Evolutionary conservation across 2,888 invertebrate genomes (phyloP).

Genomic region (Agapostemon virescens): DNA sequence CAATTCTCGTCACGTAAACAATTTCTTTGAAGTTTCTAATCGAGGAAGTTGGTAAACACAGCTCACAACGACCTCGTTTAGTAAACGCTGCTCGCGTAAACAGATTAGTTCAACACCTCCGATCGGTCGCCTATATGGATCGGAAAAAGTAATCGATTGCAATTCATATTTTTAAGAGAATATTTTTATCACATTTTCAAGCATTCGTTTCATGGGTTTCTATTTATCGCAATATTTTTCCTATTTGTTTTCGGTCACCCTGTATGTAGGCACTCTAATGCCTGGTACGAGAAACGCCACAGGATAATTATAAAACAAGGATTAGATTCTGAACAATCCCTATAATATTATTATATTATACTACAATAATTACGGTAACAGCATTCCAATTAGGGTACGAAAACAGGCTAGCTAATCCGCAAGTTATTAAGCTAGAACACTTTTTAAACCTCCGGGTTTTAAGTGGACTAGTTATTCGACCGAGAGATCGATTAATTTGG

Average conservation of each 20-base stretch:
- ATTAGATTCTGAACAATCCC: background rate
- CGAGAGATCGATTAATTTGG: background rate
- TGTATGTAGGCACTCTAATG: background rate
- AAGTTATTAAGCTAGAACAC: background rate
- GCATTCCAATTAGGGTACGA: background rate
- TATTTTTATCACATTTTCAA: background rate
- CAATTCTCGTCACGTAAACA: background rate
- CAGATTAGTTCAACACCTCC: slow-evolving; percentile 3
- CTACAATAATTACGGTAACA: background rate
- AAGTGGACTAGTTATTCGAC: background rate
- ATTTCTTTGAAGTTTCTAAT: background rate
- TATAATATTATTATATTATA: background rate
- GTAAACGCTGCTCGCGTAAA: background rate
- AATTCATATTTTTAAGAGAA: background rate
- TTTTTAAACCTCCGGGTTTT: background rate
- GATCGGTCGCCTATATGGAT: background rate
- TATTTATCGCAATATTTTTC: background rate
- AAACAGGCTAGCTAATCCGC: background rate
- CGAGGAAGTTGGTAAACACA: slow-evolving; percentile 1
- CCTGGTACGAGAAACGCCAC: no score
- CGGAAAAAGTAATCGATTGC: background rate
- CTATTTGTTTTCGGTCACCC: background rate
- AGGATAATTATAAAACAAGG: background rate
- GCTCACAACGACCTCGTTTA: background rate
- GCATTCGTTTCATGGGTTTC: background rate